A percentile compares a stretch with the other conserved stretches of the same genome.
phyloP scores from a whole-genome alignment of 2,113 vertebrate genomes.

The Orcinus orca region DNA sequence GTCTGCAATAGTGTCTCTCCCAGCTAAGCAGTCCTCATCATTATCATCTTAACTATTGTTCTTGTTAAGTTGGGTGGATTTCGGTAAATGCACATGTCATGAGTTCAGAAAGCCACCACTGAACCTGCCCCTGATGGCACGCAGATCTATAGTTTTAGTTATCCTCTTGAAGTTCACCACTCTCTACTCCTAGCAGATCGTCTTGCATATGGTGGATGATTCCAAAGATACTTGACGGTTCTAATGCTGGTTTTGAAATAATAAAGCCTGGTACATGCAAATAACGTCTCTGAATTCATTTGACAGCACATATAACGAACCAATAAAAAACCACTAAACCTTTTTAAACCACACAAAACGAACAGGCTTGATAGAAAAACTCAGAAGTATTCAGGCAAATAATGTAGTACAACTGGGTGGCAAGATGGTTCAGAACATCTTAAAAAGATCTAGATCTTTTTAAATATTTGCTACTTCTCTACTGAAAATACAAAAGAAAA shows the following conservation, averaged over 20 bases:
- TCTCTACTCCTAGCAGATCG: background rate
- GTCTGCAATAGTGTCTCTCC: background rate
- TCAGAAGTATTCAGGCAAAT: constrained; percentile 23
- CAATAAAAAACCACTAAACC: constrained; percentile 33
- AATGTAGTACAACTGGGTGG: background rate
- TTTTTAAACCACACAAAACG: constrained; percentile 41
- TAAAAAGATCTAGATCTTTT: background rate
- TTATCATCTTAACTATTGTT: background rate
- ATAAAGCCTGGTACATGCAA: constrained; percentile 14
- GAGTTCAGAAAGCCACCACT: background rate
- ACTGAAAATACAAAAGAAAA: constrained; percentile 33
- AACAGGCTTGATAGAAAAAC: background rate
- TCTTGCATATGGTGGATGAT: background rate
- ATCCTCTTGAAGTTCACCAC: background rate
- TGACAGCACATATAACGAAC: constrained; percentile 24
- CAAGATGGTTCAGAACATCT: background rate
- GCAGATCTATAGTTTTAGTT: background rate
- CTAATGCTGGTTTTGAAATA: background rate
- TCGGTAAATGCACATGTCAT: background rate
- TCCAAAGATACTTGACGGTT: background rate
- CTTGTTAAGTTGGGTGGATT: background rate
- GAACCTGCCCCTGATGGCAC: background rate
- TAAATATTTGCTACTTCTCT: background rate
- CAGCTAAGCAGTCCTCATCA: background rate
- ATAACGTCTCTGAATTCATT: constrained; percentile 9